Evolutionary conservation across 2,888 invertebrate species (phyloP).

Genomic region (Penaeus monodon): DNA sequence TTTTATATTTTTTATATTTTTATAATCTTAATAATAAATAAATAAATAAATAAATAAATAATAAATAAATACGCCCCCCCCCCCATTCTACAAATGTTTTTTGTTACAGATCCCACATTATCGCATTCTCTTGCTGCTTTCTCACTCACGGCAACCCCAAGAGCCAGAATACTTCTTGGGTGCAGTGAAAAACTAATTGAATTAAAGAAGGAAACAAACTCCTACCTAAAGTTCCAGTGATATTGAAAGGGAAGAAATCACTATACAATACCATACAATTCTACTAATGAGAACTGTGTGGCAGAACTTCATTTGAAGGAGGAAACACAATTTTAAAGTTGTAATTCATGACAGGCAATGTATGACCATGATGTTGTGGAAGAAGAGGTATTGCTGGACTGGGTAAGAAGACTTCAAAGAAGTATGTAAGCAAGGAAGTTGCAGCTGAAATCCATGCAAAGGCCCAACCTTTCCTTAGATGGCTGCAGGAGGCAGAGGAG

Average conservation of each 20-base stretch:
- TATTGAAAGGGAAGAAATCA: constrained; percentile 78
- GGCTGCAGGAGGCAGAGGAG: constrained; percentile 97
- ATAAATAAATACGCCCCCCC: too few species aligned
- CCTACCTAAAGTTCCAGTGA: constrained; percentile 88
- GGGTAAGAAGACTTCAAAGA: constrained; percentile 94
- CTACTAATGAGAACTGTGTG: neutral
- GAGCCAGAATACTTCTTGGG: constrained; percentile 93
- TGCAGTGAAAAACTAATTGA: constrained; percentile 94
- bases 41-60: too few species aligned
- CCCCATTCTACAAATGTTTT: neutral
- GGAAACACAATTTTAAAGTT: neutral
- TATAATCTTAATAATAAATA: too few species aligned
- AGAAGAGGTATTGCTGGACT: constrained; percentile 93
- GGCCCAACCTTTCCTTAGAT: constrained; percentile 93
- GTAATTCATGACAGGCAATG: constrained; percentile 76
- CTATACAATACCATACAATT: neutral
- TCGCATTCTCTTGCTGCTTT: constrained; percentile 83
- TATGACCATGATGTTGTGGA: constrained; percentile 96
- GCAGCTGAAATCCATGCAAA: constrained; percentile 91
- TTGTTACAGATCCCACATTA: constrained; percentile 79
- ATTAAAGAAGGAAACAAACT: constrained; percentile 81
- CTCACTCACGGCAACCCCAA: constrained; percentile 85
- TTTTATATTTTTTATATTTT: too few species aligned
- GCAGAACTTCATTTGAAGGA: constrained; percentile 27
- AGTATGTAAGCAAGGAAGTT: constrained; percentile 91